Conservation (phyloP, 2,113 vertebrate genomes). For the Onychorhynchus coronatus region DNA sequence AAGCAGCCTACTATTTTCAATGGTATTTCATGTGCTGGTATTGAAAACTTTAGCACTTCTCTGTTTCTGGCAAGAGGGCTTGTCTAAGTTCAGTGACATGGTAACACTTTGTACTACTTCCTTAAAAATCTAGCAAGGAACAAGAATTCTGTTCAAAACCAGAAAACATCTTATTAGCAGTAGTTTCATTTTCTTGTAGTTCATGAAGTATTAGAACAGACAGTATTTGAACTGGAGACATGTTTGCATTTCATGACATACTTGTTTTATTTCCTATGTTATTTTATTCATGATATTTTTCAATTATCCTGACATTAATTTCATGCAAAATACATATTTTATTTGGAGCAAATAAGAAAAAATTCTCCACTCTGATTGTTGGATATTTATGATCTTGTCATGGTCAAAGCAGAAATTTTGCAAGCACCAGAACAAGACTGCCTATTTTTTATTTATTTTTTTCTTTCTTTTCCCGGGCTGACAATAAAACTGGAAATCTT, state of each 20-base stretch:
- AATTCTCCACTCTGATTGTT: neutral
- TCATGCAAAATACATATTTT: conserved; percentile 8
- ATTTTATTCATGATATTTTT: conserved; percentile 7
- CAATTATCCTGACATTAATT: neutral
- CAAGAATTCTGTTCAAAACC: neutral
- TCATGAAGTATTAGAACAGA: neutral
- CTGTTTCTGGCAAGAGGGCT: neutral
- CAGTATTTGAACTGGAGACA: neutral
- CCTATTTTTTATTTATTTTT: neutral
- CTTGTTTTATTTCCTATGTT: neutral
- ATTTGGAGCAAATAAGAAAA: neutral
- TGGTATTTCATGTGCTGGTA: neutral
- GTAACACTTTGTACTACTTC: neutral
- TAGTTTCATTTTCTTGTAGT: neutral
- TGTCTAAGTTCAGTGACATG: neutral
- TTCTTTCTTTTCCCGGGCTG: neutral
- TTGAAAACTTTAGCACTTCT: neutral
- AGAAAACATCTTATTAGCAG: neutral
- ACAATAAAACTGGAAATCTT: neutral
- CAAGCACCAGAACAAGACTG: neutral
- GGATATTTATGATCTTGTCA: neutral
- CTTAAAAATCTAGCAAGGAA: neutral
- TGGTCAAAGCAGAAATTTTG: neutral
- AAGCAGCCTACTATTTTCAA: neutral
- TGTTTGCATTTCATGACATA: neutral